These are phyloP conservation scores for Oncorhynchus nerka DNA, from an alignment of 2,113 vertebrate genomes.

Conservation along the genomic window DNA sequence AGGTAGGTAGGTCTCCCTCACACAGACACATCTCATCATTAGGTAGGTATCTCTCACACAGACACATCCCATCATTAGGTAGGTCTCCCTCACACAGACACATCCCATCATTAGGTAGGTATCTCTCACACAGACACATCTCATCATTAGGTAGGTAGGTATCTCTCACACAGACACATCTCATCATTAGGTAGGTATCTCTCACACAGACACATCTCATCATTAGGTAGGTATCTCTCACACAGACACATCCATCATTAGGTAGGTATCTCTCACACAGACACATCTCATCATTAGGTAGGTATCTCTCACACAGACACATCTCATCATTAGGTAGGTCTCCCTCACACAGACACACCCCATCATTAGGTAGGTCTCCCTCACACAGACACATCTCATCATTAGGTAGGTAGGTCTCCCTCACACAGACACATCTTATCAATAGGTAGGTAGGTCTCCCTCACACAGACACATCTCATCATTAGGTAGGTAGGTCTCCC, in stretches of 20 bases:
- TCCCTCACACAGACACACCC: conserved; percentile 85
- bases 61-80: too few relatives aligned
- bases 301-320: conserved; percentile 89
- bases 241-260: conserved; percentile 90
- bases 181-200: conserved; percentile 88
- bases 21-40: too few relatives aligned
- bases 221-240: conserved; percentile 90
- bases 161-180: conserved; percentile 73
- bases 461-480: too few relatives aligned
- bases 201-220: too few relatives aligned
- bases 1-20: background rate
- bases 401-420: background rate
- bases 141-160: too few relatives aligned
- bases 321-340: conserved; percentile 93
- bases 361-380: conserved; percentile 88
- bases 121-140: background rate
- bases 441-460: too few relatives aligned
- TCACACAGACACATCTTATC: too few relatives aligned
- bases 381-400: too few relatives aligned
- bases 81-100: too few relatives aligned
- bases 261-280: conserved; percentile 82
- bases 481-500: background rate
- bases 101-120: too few relatives aligned
- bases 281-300: conserved; percentile 95
- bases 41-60: too few relatives aligned